These are phyloP conservation scores for Salvelinus namaycush DNA, from an alignment of 2,113 vertebrate genomes.

Conservation along the genomic window DNA sequence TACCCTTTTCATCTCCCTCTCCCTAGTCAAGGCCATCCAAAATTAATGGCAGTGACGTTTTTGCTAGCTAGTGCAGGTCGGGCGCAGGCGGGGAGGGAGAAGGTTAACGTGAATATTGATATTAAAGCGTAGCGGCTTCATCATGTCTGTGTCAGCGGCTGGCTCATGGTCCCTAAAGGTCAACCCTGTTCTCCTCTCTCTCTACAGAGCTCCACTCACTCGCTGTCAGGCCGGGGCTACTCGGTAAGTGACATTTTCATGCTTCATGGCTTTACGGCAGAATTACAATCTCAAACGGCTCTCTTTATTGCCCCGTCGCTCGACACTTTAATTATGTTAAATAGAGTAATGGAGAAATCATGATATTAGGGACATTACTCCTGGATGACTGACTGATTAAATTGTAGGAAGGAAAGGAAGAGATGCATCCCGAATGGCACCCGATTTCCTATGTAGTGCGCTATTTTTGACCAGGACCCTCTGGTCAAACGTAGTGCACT, in stretches of 20 bases:
- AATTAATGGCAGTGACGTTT: conserved; percentile 34
- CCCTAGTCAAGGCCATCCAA: conserved; percentile 8
- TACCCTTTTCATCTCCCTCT: not conserved
- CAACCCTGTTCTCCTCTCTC: conserved; percentile 74
- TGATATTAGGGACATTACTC: conserved; percentile 78
- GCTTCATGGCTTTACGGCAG: conserved; percentile 75
- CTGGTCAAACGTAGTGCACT: no score
- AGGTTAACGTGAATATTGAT: conserved; percentile 83
- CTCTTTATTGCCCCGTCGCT: conserved; percentile 72
- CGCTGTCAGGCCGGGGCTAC: conserved; percentile 79
- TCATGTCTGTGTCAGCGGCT: conserved; percentile 75
- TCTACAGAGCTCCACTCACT: conserved; percentile 78
- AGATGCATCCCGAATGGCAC: no score
- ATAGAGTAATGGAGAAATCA: conserved; percentile 77
- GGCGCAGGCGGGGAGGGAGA: conserved; percentile 57
- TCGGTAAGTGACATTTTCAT: conserved; percentile 82
- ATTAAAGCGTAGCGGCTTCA: conserved; percentile 75
- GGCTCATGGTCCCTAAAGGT: conserved; percentile 75
- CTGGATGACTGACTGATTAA: conserved; percentile 77
- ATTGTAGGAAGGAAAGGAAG: conserved; percentile 59
- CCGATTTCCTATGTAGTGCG: no score
- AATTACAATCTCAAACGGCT: conserved; percentile 76
- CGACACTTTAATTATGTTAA: conserved; percentile 82
- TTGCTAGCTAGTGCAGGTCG: conserved; percentile 11
- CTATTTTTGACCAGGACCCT: no score